phyloP scores from a whole-genome alignment of 2,113 vertebrate species.

The Danio rerio region GRCz12tu NC_133181.1:35827001-35827500 shows the following conservation, averaged over 20 bases:
- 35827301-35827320: conserved; percentile 25
- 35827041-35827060: too few relatives aligned
- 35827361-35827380: conserved; percentile 39
- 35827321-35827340: not conserved
- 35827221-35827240: not conserved
- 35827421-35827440: conserved; percentile 49
- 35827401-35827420: conserved; percentile 18
- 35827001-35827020: too few relatives aligned
- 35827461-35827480: conserved; percentile 16
- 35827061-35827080: not conserved
- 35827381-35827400: conserved; percentile 38
- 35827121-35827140: not conserved
- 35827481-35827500: too few relatives aligned
- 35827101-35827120: not conserved
- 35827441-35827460: not conserved
- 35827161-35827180: not conserved
- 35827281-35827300: conserved; percentile 20
- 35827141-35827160: too few relatives aligned
- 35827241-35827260: not conserved
- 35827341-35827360: conserved; percentile 23
- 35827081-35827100: not conserved
- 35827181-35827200: not conserved
- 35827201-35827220: not conserved
- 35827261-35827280: conserved; percentile 1
- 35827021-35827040: too few relatives aligned